Evolutionary conservation across 2,797 vertebrate genomes (phyloP), one percentile per base, ranked within the genome.

Genomic region (Cyprinella venusta): DNA sequence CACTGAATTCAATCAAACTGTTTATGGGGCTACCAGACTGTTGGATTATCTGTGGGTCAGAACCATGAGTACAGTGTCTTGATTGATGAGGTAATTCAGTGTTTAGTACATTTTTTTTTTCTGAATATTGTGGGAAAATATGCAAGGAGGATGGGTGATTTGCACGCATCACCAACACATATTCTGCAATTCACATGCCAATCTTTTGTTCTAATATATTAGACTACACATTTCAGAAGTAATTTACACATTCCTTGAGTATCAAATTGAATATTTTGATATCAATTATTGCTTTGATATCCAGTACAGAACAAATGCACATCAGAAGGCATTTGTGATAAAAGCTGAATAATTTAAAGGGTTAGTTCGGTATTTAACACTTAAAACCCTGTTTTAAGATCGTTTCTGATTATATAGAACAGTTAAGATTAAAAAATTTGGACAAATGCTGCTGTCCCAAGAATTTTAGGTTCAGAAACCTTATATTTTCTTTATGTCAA

Each of bases 11-110:
- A 83, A 24, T 77, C 50, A 76, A 61, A 63, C 72, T 68, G 64
- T 67, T 76, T 64, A 30, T 67, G 72, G 69, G 63, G 64, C 50
- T n/a, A 45, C 48, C 74, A 82, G 74, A 83, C 75, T 83, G 63
- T 42, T 76, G 72, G 63, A 68, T 59, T 56, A 76, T 56, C 40
- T 24, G 54, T 10, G 15, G 10, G 33, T 54, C 68, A 80, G 40
- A 42, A 12, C 26, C 68, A 61, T 33, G 26, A 45, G 68, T 19
- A 24, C 18, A 61, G 5, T 42, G n/a, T 76, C 36, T 65, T 68
- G 80, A 82, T 42, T 63, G 33, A 64, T 82, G 71, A 64, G 48
- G n/a, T 56, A 63, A 76, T 67, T 82, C 24, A 16, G n/a, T n/a
- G 48, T 30, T 64, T 75, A n/a, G n/a, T n/a, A n/a, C n/a, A n/a